These are phyloP conservation scores for Danio jaintianensis DNA, from an alignment of 2,797 vertebrate genomes.

Conservation along the genomic window DNA sequence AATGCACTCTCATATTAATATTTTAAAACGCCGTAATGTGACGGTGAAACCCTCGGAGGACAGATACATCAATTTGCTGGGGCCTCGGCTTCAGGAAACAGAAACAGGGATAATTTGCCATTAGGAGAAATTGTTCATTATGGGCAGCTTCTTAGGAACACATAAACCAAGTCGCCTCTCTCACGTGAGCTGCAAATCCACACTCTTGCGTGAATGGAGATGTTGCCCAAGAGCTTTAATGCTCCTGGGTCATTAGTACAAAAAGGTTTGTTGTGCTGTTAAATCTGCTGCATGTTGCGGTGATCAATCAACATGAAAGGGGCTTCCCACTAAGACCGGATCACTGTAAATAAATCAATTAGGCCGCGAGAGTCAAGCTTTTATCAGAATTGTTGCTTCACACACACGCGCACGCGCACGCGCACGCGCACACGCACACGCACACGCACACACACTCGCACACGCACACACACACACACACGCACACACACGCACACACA, in stretches of 20 bases:
- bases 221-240: slow-evolving; percentile 85
- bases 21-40: slow-evolving; percentile 99
- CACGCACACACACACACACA: too few species aligned
- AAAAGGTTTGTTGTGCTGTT: slow-evolving; percentile 90
- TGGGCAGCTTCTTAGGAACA: slow-evolving; percentile 85
- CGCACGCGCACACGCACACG: too few species aligned
- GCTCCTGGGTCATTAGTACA: slow-evolving; percentile 88
- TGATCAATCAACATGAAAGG: slow-evolving; percentile 90
- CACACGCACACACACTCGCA: too few species aligned
- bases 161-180: slow-evolving; percentile 86
- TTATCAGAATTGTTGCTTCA: slow-evolving; percentile 47
- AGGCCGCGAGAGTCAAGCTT: slow-evolving; percentile 78
- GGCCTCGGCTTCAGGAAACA: slow-evolving; percentile 90
- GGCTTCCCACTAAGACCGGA: slow-evolving; percentile 80
- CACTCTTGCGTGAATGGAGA: slow-evolving; percentile 85
- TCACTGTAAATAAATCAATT: slow-evolving; percentile 91
- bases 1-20: slow-evolving; percentile 99
- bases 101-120: slow-evolving; percentile 92
- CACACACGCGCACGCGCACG: neutral
- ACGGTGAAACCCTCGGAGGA: slow-evolving; percentile 91
- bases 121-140: slow-evolving; percentile 93
- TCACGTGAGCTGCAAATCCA: slow-evolving; percentile 92
- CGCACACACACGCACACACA: too few species aligned
- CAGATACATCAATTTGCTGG: slow-evolving; percentile 96
- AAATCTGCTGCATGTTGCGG: slow-evolving; percentile 86